Percentiles rank a stretch among this genome's conserved stretches.
Conservation (phyloP, 2,797 vertebrate genomes). For the Moxostoma hubbsi region DNA sequence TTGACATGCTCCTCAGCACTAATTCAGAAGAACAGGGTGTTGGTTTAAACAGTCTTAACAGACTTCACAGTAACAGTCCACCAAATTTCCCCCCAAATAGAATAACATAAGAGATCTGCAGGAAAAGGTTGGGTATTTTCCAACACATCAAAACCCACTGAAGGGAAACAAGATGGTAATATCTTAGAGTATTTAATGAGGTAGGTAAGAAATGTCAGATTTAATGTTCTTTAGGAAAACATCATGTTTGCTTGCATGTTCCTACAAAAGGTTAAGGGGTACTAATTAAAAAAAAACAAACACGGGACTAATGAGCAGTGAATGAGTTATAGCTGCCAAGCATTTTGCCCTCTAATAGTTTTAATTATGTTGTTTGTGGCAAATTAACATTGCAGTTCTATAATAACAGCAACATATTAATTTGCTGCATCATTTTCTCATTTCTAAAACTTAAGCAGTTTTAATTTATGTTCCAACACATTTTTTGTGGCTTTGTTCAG, state of each 20-base stretch:
- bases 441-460: neutral
- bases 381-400: neutral
- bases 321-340: neutral
- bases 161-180: neutral
- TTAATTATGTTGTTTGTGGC: neutral
- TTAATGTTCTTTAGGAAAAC: neutral
- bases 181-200: conserved; percentile 36
- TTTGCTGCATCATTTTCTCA: neutral
- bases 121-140: neutral
- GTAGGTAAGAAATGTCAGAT: conserved; percentile 7
- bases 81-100: neutral
- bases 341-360: neutral
- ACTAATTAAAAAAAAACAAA: conserved; percentile 13
- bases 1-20: neutral
- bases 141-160: neutral
- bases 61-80: neutral
- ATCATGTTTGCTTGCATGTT: conserved; percentile 11
- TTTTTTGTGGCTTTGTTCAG: neutral
- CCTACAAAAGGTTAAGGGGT: neutral
- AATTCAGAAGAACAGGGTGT: conserved; percentile 18
- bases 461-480: neutral
- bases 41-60: conserved; percentile 19
- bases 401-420: neutral
- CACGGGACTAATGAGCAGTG: too few species aligned
- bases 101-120: conserved; percentile 1